Conservation (phyloP, 2,797 vertebrate genomes). For the Syndactyla subalaris region DNA sequence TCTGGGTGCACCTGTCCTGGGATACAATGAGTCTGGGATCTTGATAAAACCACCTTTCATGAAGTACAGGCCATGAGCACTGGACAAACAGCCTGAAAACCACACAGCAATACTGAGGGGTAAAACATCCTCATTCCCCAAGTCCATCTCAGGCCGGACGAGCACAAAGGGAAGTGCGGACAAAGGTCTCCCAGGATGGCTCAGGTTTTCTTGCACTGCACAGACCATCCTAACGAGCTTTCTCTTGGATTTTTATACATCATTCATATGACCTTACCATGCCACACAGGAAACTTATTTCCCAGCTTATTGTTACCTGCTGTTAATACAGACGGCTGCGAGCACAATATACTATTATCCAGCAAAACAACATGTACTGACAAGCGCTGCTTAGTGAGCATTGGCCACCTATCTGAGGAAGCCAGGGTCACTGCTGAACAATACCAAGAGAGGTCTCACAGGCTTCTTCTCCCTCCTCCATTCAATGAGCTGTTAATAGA, state of each 20-base stretch:
- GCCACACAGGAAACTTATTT: background rate
- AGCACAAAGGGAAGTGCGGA: background rate
- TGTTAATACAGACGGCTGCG: background rate
- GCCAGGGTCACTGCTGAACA: conserved; percentile 54
- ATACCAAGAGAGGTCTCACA: conserved; percentile 57
- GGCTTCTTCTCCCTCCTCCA: conserved; percentile 57
- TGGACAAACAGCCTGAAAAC: background rate
- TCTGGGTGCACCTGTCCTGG: background rate
- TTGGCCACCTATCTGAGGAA: conserved; percentile 5
- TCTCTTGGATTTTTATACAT: conserved; percentile 3
- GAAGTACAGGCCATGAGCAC: background rate
- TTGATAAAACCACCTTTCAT: background rate
- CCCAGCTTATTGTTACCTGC: conserved; percentile 5
- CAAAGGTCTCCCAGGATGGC: background rate
- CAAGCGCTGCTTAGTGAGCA: conserved; percentile 12
- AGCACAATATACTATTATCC: conserved; percentile 53
- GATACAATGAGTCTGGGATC: background rate
- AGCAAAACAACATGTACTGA: conserved; percentile 45
- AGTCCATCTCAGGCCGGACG: background rate
- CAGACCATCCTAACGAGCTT: background rate
- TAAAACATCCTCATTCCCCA: background rate
- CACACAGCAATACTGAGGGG: background rate
- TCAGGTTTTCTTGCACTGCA: background rate
- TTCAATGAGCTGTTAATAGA: conserved; percentile 70
- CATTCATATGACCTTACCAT: background rate